phyloP scores from a whole-genome alignment of 2,888 invertebrate genomes.

The Cryptophagus acutangulus region DNA sequence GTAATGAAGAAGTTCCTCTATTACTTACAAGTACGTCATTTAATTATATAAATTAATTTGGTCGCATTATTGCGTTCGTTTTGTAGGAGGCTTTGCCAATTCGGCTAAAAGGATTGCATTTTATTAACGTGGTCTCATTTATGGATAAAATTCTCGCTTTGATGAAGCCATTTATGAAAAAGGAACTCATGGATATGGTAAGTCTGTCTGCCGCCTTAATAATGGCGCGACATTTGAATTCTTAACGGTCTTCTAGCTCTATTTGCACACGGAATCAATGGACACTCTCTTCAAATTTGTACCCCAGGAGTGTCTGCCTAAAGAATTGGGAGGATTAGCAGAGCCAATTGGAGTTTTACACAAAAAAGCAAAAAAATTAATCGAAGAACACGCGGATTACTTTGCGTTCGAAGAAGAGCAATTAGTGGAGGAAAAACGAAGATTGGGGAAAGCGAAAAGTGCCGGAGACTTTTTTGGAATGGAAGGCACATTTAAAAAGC shows the following conservation, averaged over 20 bases:
- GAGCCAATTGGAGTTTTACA: constrained; percentile 25
- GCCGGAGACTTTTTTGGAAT: constrained; percentile 58
- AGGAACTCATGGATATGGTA: constrained; percentile 43
- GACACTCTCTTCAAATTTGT: constrained; percentile 44
- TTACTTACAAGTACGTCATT: constrained; percentile 57
- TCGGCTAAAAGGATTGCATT: constrained; percentile 50
- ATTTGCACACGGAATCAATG: constrained; percentile 32
- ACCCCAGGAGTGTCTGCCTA: constrained; percentile 56
- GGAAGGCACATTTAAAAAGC: constrained; percentile 69
- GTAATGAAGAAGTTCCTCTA: constrained; percentile 64
- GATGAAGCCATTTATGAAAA: constrained; percentile 53
- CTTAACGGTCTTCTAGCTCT: constrained; percentile 34
- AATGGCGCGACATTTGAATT: background rate
- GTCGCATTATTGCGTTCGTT: too few species aligned
- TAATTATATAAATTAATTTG: too few species aligned
- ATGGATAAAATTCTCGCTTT: constrained; percentile 50
- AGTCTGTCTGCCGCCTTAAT: background rate
- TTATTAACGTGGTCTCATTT: constrained; percentile 48
- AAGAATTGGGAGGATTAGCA: constrained; percentile 56
- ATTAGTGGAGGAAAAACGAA: constrained; percentile 55
- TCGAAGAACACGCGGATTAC: constrained; percentile 43
- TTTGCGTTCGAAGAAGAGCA: constrained; percentile 52
- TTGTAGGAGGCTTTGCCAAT: constrained; percentile 53
- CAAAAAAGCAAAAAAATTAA: constrained; percentile 12
- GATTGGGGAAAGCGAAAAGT: constrained; percentile 61